Percentiles rank a stretch among this genome's conserved stretches.
Conservation (phyloP, 1,140 invertebrate genomes). For the Zophobas morio region DNA sequence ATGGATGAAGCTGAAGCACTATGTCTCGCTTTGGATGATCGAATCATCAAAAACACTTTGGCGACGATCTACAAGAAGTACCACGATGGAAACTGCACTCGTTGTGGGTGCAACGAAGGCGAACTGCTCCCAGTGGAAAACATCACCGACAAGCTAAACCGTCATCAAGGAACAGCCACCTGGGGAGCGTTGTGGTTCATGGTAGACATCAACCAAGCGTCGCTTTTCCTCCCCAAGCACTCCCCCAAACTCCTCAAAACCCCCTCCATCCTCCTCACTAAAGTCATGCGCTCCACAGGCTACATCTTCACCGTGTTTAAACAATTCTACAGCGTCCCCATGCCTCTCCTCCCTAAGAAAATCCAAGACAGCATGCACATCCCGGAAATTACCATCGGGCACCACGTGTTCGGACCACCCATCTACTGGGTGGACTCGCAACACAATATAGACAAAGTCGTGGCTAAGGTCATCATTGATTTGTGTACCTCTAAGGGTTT, state of each 20-base stretch:
- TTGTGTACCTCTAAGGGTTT: slow-evolving; percentile 65
- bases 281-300: slow-evolving; percentile 65
- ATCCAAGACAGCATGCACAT: slow-evolving; percentile 58
- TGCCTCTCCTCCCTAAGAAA: slow-evolving; percentile 55
- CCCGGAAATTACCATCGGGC: slow-evolving; percentile 59
- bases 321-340: slow-evolving; percentile 62
- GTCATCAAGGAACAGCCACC: slow-evolving; percentile 41
- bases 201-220: slow-evolving; percentile 67
- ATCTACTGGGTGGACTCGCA: slow-evolving; percentile 64
- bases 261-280: slow-evolving; percentile 62
- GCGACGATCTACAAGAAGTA: slow-evolving; percentile 58
- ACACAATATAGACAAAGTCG: slow-evolving; percentile 47
- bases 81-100: slow-evolving; percentile 57
- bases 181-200: slow-evolving; percentile 67
- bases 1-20: slow-evolving; percentile 67
- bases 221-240: slow-evolving; percentile 65
- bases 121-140: slow-evolving; percentile 33
- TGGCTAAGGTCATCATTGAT: slow-evolving; percentile 64
- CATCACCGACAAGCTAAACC: slow-evolving; percentile 39
- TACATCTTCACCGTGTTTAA: slow-evolving; percentile 65
- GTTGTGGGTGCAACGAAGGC: slow-evolving; percentile 43
- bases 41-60: slow-evolving; percentile 63
- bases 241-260: slow-evolving; percentile 64
- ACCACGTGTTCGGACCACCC: slow-evolving; percentile 62
- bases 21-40: slow-evolving; percentile 62